phyloP scores from a whole-genome alignment of 2,113 vertebrate species.

The Coptodon rendalli region DNA sequence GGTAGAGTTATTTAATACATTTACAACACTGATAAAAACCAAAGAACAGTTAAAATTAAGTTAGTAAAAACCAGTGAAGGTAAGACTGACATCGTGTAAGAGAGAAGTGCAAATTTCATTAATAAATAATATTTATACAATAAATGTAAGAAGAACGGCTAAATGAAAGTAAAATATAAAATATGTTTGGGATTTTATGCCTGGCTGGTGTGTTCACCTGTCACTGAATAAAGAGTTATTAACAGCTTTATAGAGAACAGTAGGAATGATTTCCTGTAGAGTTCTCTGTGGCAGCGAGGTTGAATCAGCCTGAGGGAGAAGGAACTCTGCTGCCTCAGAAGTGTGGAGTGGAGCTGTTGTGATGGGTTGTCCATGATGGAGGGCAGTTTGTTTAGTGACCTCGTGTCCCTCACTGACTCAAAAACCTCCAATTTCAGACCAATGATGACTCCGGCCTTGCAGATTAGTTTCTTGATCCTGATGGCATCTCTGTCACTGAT shows the following conservation, averaged over 20 bases:
- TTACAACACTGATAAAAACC: neutral
- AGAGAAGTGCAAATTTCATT: neutral
- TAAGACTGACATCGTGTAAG: neutral
- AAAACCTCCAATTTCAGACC: neutral
- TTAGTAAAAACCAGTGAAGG: fast-evolving
- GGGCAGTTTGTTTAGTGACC: neutral
- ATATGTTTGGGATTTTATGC: neutral
- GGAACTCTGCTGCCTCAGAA: neutral
- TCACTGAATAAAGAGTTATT: neutral
- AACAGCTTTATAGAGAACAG: neutral
- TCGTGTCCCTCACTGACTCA: neutral
- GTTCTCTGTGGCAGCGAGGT: neutral
- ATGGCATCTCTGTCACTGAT: neutral
- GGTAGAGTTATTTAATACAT: neutral
- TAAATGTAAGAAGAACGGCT: neutral
- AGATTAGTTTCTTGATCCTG: neutral
- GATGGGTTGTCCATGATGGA: neutral
- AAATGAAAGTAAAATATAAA: neutral
- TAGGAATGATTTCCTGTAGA: neutral
- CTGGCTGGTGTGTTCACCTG: fast-evolving
- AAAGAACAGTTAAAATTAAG: neutral
- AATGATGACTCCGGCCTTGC: neutral
- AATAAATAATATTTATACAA: neutral
- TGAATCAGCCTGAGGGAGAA: neutral
- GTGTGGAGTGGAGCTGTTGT: neutral